Percentiles rank a stretch among this genome's conserved stretches.
These are phyloP conservation scores for Calliphora vicina DNA, from an alignment of 1,140 invertebrate genomes.

Conservation along the genomic window DNA sequence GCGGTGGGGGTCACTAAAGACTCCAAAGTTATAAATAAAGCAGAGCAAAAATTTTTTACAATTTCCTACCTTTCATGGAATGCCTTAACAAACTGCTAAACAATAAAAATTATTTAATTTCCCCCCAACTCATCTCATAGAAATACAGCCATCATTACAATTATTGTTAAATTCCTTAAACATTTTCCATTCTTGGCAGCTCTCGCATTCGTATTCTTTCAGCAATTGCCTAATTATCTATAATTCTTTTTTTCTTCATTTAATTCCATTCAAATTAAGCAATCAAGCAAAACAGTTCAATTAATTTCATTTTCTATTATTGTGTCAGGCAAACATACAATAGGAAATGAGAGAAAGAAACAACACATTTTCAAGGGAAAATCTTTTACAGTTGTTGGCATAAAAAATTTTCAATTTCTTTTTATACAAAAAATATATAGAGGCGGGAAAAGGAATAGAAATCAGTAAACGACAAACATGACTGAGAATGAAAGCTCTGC, in stretches of 20 bases:
- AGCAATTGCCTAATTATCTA: background rate
- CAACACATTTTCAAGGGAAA: background rate
- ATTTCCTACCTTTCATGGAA: no score
- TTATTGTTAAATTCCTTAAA: no score
- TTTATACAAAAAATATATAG: background rate
- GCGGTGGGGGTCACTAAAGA: no score
- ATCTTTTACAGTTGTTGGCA: background rate
- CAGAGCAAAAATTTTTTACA: no score
- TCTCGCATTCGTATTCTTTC: background rate
- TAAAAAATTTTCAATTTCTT: background rate
- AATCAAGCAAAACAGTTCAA: conserved; percentile 16
- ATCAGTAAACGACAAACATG: background rate
- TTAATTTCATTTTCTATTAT: conserved; percentile 1
- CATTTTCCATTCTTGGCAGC: no score
- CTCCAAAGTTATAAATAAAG: no score
- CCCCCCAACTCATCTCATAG: no score
- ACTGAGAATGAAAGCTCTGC: background rate
- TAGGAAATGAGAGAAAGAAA: background rate
- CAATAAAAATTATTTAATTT: no score
- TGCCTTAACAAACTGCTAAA: no score
- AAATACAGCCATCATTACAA: no score
- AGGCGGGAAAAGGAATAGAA: background rate
- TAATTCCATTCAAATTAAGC: background rate
- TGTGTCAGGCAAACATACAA: background rate
- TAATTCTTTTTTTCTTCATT: background rate